phyloP scores from a whole-genome alignment of 2,113 vertebrate species.

The Taxidea taxus region DNA sequence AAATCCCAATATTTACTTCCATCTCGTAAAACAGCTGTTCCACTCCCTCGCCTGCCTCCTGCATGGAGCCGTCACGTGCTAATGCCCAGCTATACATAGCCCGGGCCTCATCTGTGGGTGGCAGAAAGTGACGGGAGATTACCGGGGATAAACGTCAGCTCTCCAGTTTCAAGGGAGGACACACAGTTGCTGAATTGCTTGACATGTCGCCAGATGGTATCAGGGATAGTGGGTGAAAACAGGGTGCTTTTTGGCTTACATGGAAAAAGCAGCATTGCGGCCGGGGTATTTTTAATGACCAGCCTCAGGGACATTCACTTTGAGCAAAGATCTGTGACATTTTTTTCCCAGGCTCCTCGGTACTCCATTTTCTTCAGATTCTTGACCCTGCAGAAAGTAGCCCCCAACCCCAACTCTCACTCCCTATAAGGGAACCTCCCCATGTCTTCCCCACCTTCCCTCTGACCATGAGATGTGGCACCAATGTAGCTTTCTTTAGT shows the following conservation, averaged over 20 bases:
- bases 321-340: neutral
- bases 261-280: neutral
- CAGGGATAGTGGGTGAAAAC: slow-evolving; percentile 46
- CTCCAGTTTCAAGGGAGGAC: slow-evolving; percentile 50
- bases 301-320: neutral
- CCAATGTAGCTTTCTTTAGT: neutral
- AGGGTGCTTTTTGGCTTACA: neutral
- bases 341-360: neutral
- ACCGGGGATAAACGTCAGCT: slow-evolving; percentile 48
- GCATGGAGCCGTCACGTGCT: neutral
- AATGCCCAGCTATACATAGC: slow-evolving; percentile 60
- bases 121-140: slow-evolving; percentile 60
- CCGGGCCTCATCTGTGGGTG: neutral
- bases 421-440: neutral
- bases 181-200: slow-evolving; percentile 41
- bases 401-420: neutral
- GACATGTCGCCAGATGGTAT: slow-evolving; percentile 36
- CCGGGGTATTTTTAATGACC: slow-evolving; percentile 20
- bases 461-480: neutral
- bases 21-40: neutral
- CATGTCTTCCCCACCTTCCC: neutral
- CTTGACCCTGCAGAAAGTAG: neutral
- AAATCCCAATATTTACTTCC: neutral
- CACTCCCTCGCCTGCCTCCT: neutral
- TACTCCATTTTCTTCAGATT: neutral